Evolutionary conservation across 2,113 vertebrate genomes (phyloP).

Genomic region (Litocranius walleri): DNA sequence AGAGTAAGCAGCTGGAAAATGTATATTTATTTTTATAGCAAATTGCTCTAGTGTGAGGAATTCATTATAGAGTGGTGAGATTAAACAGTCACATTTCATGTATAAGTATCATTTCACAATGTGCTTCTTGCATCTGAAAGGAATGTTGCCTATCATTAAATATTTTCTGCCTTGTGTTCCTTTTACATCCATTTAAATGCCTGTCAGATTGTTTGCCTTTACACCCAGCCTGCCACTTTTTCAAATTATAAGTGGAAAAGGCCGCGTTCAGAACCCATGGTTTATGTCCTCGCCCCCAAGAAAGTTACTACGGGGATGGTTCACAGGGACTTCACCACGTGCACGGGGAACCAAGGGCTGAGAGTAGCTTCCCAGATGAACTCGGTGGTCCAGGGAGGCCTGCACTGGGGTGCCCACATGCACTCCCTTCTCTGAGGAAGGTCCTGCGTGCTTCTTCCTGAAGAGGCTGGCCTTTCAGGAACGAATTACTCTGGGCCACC

Average conservation of each 20-base stretch:
- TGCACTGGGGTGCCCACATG: fast-evolving
- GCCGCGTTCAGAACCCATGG: not conserved
- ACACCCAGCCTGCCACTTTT: not conserved
- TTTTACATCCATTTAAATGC: slow-evolving; percentile 35
- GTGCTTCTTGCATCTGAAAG: not conserved
- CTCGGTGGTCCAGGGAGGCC: not conserved
- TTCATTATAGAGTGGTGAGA: slow-evolving; percentile 13
- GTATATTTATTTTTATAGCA: slow-evolving; percentile 30
- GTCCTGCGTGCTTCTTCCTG: not conserved
- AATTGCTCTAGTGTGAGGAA: slow-evolving; percentile 1
- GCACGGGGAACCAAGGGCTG: not conserved
- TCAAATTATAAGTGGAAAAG: not conserved
- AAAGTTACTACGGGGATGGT: not conserved
- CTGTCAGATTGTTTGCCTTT: not conserved
- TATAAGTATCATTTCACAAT: not conserved
- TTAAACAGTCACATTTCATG: slow-evolving; percentile 37
- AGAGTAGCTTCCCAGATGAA: not conserved
- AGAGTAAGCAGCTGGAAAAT: not conserved
- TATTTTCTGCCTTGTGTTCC: slow-evolving; percentile 4
- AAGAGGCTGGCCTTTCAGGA: not conserved
- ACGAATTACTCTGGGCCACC: not conserved
- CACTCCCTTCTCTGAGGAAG: not conserved
- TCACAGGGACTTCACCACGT: not conserved
- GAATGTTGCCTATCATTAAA: slow-evolving; percentile 32
- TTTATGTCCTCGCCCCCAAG: not conserved